Conservation (phyloP, 2,797 vertebrate genomes). For the Anableps anableps region DNA sequence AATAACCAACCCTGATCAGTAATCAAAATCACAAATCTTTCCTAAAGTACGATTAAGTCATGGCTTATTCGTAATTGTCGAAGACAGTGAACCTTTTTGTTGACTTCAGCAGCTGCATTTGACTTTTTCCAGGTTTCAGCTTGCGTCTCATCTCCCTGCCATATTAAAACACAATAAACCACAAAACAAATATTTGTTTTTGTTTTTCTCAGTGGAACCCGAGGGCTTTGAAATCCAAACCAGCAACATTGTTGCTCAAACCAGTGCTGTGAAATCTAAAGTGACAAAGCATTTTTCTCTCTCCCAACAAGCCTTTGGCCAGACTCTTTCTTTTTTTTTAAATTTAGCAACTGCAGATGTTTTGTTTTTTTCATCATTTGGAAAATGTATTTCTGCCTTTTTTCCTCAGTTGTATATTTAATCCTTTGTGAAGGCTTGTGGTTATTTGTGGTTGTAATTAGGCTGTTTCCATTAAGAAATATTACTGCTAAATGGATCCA, state of each 20-base stretch:
- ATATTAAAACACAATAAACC: constrained; percentile 75
- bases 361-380: constrained; percentile 78
- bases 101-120: constrained; percentile 66
- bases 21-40: constrained; percentile 71
- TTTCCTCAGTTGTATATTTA: constrained; percentile 73
- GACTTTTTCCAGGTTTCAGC: constrained; percentile 60
- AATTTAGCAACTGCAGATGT: constrained; percentile 77
- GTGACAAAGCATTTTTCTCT: constrained; percentile 79
- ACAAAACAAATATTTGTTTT: constrained; percentile 83
- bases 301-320: constrained; percentile 41
- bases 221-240: constrained; percentile 77
- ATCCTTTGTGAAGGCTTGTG: constrained; percentile 79
- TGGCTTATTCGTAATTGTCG: constrained; percentile 45
- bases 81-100: constrained; percentile 43
- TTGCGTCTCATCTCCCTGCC: constrained; percentile 64
- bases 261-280: constrained; percentile 75
- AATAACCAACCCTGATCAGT: constrained; percentile 60
- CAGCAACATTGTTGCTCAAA: constrained; percentile 62
- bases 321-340: constrained; percentile 44
- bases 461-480: constrained; percentile 82
- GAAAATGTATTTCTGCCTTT: constrained; percentile 72
- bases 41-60: constrained; percentile 65
- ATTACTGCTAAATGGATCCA: constrained; percentile 77
- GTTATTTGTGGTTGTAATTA: constrained; percentile 79
- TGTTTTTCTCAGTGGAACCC: constrained; percentile 63